Evolutionary conservation across 2,113 vertebrate species (phyloP).

Genomic region (Salvator merianae): DNA sequence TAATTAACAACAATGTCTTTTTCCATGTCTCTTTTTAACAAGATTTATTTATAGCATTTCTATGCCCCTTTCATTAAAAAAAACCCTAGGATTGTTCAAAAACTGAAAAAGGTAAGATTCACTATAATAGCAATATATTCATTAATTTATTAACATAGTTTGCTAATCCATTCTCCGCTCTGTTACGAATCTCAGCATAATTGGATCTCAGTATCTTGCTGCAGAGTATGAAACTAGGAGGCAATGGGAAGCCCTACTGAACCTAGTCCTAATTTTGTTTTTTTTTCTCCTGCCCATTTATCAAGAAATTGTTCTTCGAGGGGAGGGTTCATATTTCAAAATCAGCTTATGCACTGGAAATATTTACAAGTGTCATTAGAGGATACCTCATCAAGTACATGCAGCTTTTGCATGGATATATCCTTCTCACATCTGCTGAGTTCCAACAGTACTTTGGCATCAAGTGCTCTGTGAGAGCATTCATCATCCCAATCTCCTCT

Average conservation of each 20-base stretch:
- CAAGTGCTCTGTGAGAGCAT: not conserved
- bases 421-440: not conserved
- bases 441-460: not conserved
- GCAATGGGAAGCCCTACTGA: too few relatives aligned
- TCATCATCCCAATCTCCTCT: not conserved
- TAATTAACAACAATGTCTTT: not conserved
- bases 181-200: not conserved
- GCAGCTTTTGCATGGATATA: not conserved
- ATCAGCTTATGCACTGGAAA: not conserved
- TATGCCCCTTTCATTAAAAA: too few relatives aligned
- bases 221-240: not conserved
- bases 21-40: not conserved
- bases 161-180: too few relatives aligned
- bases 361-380: too few relatives aligned
- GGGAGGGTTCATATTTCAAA: not conserved
- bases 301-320: too few relatives aligned
- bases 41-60: not conserved
- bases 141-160: too few relatives aligned
- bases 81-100: too few relatives aligned
- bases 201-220: not conserved
- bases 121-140: too few relatives aligned
- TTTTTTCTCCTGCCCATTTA: too few relatives aligned
- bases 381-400: not conserved
- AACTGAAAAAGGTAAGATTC: too few relatives aligned
- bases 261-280: too few relatives aligned